A percentile compares a stretch with the other conserved stretches of the same genome.
Evolutionary conservation across 2,113 vertebrate genomes (phyloP).

Genomic region (Elaphurus davidianus): DNA sequence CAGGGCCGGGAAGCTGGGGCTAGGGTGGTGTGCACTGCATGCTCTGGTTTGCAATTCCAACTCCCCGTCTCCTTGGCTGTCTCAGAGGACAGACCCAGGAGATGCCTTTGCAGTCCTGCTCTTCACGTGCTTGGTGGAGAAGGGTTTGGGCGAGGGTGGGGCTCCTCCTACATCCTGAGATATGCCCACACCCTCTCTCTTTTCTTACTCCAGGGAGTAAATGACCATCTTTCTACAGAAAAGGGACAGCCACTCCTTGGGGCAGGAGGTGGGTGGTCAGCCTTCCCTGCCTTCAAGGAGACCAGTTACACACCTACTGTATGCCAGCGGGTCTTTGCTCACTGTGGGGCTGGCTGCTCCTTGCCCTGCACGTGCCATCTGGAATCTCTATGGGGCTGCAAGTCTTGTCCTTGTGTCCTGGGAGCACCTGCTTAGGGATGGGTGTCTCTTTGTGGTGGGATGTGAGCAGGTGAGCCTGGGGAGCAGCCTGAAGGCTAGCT

Average conservation of each 20-base stretch:
- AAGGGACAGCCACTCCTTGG: neutral
- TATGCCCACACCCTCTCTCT: neutral
- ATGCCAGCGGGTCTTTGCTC: rapidly evolving
- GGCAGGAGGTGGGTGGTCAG: neutral
- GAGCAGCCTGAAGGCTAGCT: rapidly evolving
- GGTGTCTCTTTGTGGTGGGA: rapidly evolving
- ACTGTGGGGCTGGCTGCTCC: neutral
- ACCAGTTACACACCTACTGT: rapidly evolving
- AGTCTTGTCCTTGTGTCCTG: rapidly evolving
- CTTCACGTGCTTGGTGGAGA: rapidly evolving
- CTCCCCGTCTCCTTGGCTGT: rapidly evolving
- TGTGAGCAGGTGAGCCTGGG: neutral
- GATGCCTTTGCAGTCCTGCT: too few species aligned
- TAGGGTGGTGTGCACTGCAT: rapidly evolving
- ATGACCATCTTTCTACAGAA: neutral
- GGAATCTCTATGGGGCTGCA: rapidly evolving
- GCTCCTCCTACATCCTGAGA: neutral
- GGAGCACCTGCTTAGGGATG: rapidly evolving
- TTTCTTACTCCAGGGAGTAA: too few species aligned
- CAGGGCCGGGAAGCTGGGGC: neutral
- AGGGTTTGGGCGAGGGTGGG: rapidly evolving
- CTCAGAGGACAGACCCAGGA: neutral
- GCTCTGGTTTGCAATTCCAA: neutral
- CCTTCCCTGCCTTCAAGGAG: rapidly evolving
- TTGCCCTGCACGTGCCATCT: rapidly evolving